A percentile compares a stretch with the other conserved stretches of the same genome.
Conservation (phyloP, 2,797 vertebrate species). For the Typhlichthys subterraneus region DNA sequence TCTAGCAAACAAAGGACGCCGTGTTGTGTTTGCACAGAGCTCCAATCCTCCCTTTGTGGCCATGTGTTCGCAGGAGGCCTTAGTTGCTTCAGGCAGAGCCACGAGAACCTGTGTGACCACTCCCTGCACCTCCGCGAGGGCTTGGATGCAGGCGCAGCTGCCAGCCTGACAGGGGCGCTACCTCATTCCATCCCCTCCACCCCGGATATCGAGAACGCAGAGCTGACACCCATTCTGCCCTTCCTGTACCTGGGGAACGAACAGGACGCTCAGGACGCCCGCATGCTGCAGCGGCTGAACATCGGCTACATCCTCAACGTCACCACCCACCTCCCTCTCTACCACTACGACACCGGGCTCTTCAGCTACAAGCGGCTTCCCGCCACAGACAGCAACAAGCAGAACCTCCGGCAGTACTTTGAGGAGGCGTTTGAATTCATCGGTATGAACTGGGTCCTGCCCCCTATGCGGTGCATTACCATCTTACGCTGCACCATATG, state of each 20-base stretch:
- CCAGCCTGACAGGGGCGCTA: constrained; percentile 81
- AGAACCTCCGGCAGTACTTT: constrained; percentile 98
- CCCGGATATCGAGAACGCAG: constrained; percentile 95
- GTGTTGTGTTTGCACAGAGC: not conserved
- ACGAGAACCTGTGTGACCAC: constrained; percentile 95
- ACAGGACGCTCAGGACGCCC: constrained; percentile 91
- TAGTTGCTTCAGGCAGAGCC: constrained; percentile 91
- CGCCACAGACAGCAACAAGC: constrained; percentile 98
- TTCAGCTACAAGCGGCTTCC: constrained; percentile 96
- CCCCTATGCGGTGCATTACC: not conserved
- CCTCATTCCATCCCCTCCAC: constrained; percentile 93
- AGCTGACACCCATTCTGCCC: constrained; percentile 94
- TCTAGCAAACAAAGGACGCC: not conserved
- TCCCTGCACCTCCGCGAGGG: constrained; percentile 93
- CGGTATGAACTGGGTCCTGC: constrained; percentile 75
- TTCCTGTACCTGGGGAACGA: constrained; percentile 97
- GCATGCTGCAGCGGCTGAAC: constrained; percentile 89
- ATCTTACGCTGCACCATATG: not conserved
- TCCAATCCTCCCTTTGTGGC: constrained; percentile 5
- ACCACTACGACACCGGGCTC: constrained; percentile 91
- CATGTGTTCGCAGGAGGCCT: constrained; percentile 86
- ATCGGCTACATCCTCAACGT: constrained; percentile 94
- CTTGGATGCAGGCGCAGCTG: constrained; percentile 75
- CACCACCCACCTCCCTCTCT: constrained; percentile 97
- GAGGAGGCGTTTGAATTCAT: constrained; percentile 99